phyloP scores from a whole-genome alignment of 2,797 vertebrate species.

The Siniperca obscura region DNA sequence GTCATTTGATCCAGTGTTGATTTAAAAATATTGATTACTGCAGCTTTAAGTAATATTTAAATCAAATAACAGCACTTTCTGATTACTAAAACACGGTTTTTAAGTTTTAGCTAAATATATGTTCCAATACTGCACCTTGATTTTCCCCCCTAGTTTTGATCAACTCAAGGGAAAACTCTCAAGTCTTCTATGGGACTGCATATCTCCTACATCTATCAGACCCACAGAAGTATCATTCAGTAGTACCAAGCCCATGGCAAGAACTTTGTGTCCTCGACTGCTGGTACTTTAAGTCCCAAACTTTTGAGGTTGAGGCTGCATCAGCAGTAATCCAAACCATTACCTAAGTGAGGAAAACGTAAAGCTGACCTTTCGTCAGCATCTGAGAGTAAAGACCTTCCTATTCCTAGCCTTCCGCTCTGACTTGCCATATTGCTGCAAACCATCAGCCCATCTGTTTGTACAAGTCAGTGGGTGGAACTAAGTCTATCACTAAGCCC shows the following conservation, averaged over 20 bases:
- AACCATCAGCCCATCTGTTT: conserved; percentile 73
- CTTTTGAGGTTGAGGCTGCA: conserved; percentile 36
- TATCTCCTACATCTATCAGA: neutral
- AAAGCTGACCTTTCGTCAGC: conserved; percentile 40
- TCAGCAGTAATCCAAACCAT: conserved; percentile 35
- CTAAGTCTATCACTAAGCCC: conserved; percentile 78
- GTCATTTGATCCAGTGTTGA: neutral
- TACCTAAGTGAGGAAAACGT: conserved; percentile 26
- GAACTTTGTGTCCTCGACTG: conserved; percentile 23
- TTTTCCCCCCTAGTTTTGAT: neutral
- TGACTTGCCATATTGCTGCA: conserved; percentile 61
- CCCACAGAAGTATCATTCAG: neutral
- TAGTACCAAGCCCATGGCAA: neutral
- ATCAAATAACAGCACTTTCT: neutral
- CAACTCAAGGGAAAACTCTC: neutral
- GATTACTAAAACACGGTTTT: neutral
- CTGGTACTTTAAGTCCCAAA: conserved; percentile 20
- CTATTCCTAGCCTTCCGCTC: conserved; percentile 47
- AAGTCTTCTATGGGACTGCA: neutral
- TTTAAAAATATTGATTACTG: no score
- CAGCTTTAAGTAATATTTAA: neutral
- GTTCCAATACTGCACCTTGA: neutral
- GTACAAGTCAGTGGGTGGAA: conserved; percentile 80
- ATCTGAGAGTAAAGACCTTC: conserved; percentile 30
- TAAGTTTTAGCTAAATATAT: neutral